phyloP scores from a whole-genome alignment of 2,888 invertebrate species.

The Hemicrepidius hirtus region DNA sequence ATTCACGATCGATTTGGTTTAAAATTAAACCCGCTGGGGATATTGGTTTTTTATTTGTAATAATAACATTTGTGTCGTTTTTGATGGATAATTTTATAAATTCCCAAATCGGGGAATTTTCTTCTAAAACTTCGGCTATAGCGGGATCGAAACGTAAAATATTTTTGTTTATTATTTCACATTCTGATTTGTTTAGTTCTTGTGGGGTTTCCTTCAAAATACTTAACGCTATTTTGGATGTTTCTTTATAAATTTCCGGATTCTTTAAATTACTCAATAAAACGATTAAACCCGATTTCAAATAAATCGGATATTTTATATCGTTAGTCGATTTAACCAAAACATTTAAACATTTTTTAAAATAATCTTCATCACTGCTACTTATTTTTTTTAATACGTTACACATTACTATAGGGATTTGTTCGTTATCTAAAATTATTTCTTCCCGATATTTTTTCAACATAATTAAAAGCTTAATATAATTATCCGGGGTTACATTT shows the following conservation, averaged over 20 bases:
- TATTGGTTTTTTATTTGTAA: constrained; percentile 69
- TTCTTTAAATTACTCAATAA: constrained; percentile 65
- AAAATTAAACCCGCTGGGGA: constrained; percentile 74
- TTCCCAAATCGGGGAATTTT: constrained; percentile 50
- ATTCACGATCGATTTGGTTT: constrained; percentile 75
- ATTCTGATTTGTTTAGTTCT: constrained; percentile 55
- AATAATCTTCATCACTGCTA: constrained; percentile 37
- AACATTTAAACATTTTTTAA: constrained; percentile 65
- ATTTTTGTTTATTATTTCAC: constrained; percentile 60
- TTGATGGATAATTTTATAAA: constrained; percentile 76
- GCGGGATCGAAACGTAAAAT: constrained; percentile 62
- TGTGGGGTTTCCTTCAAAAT: constrained; percentile 56
- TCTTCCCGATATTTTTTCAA: constrained; percentile 75
- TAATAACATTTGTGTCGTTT: constrained; percentile 67
- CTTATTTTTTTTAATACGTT: constrained; percentile 73
- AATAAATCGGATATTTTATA: constrained; percentile 70
- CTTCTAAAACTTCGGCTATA: constrained; percentile 57
- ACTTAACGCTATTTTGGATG: constrained; percentile 59
- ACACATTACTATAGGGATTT: constrained; percentile 78
- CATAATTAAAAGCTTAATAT: constrained; percentile 72
- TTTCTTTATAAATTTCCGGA: constrained; percentile 62
- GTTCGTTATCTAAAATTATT: constrained; percentile 79
- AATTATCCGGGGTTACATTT: constrained; percentile 68
- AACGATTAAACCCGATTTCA: constrained; percentile 69
- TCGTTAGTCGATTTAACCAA: constrained; percentile 66